These are phyloP conservation scores for Caenorhabditis wallacei DNA, from an alignment of 2,888 invertebrate species.

Conservation along the genomic window DNA sequence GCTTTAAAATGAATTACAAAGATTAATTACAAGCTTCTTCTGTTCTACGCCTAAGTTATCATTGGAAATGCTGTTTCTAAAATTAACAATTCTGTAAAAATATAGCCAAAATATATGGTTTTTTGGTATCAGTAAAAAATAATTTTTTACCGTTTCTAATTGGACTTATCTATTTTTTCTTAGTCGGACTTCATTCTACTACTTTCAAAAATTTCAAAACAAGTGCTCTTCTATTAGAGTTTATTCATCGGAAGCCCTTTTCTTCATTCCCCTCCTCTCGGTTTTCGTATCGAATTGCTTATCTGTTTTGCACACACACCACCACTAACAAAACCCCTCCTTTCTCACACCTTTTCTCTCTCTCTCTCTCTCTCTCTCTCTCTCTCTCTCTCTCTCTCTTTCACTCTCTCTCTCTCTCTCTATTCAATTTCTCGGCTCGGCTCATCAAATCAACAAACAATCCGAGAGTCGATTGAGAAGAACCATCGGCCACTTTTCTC, in stretches of 20 bases:
- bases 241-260: not conserved
- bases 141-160: no score
- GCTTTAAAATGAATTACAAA: no score
- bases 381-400: not conserved
- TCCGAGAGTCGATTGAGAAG: conserved; percentile 9
- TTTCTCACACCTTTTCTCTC: conserved; percentile 9
- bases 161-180: no score
- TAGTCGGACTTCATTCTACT: no score
- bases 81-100: no score
- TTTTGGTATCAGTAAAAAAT: no score
- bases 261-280: conserved; percentile 6
- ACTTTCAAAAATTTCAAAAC: not conserved
- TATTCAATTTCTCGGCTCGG: conserved; percentile 23
- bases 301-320: conserved; percentile 63
- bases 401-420: conserved; percentile 5
- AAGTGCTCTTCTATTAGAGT: not conserved
- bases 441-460: conserved; percentile 64
- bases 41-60: no score
- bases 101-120: no score
- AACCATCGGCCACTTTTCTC: conserved; percentile 37
- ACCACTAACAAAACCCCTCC: conserved; percentile 10
- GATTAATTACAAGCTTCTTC: no score
- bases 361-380: conserved; percentile 6
- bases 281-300: conserved; percentile 60
- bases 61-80: no score